Evolutionary conservation across 2,113 vertebrate species (phyloP).

Genomic region (Suricata suricatta): DNA sequence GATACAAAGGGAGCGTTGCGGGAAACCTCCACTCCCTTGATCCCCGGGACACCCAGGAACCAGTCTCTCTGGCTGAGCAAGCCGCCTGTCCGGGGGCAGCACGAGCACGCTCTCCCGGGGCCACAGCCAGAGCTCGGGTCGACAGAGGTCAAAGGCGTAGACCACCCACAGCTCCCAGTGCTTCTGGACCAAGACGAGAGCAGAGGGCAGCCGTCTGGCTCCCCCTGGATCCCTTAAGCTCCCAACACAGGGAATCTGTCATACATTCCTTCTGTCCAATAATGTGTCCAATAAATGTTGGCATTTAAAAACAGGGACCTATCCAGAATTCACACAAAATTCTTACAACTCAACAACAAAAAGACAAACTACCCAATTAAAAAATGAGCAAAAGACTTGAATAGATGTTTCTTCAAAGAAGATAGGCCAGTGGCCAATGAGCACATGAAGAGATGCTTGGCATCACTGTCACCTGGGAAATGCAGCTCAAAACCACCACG

Average conservation of each 20-base stretch:
- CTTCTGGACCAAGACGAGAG: background rate
- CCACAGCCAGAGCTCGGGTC: background rate
- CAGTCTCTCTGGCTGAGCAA: background rate
- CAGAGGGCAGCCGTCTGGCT: background rate
- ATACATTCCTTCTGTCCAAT: background rate
- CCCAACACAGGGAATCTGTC: background rate
- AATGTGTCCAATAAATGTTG: background rate
- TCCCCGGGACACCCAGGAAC: background rate
- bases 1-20: background rate
- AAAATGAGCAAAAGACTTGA: background rate
- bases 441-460: background rate
- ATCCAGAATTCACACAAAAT: background rate
- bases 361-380: background rate
- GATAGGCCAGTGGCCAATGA: background rate
- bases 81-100: background rate
- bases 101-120: background rate
- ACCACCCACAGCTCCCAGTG: background rate
- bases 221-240: background rate
- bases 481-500: background rate
- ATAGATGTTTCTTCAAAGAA: background rate
- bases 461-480: background rate
- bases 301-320: background rate
- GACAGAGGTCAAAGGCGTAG: background rate
- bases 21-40: background rate
- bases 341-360: conserved; percentile 4